phyloP scores from a whole-genome alignment of 2,888 invertebrate species.

The Lapara coniferarum region DNA sequence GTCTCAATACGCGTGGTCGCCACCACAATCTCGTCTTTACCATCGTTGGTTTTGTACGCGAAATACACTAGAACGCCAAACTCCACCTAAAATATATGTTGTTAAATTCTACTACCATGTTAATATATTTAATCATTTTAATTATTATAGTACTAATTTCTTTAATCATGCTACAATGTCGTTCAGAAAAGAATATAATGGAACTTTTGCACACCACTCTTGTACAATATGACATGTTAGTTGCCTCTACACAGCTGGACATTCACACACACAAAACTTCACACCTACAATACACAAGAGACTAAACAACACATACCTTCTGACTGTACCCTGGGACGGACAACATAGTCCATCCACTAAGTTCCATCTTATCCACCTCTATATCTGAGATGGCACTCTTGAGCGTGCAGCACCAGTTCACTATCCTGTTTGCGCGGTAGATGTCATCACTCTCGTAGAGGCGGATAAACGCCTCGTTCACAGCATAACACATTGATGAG shows the following conservation, averaged over 20 bases:
- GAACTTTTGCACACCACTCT: too few relatives aligned
- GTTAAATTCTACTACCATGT: not conserved
- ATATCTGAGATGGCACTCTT: constrained; percentile 99
- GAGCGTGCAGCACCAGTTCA: constrained; percentile 99
- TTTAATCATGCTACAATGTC: too few relatives aligned
- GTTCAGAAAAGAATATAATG: too few relatives aligned
- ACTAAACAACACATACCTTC: constrained; percentile 68
- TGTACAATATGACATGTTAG: too few relatives aligned
- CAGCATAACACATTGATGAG: constrained; percentile 92
- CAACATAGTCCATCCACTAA: constrained; percentile 92
- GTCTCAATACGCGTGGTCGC: constrained; percentile 99
- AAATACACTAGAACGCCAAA: constrained; percentile 97
- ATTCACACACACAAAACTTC: too few relatives aligned
- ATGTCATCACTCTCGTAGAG: constrained; percentile 94
- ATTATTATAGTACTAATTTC: too few relatives aligned
- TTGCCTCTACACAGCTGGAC: too few relatives aligned
- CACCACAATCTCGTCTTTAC: constrained; percentile 92
- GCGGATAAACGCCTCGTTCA: constrained; percentile 96
- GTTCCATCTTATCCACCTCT: constrained; percentile 97
- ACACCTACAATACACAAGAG: too few relatives aligned
- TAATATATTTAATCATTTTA: too few relatives aligned
- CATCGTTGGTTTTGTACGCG: constrained; percentile 92
- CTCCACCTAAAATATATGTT: constrained; percentile 84
- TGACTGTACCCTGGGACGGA: constrained; percentile 95
- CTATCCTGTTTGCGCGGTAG: constrained; percentile 95